These are phyloP conservation scores for Charadrius vociferus DNA, from an alignment of 2,113 vertebrate species.

Conservation along the genomic window DNA sequence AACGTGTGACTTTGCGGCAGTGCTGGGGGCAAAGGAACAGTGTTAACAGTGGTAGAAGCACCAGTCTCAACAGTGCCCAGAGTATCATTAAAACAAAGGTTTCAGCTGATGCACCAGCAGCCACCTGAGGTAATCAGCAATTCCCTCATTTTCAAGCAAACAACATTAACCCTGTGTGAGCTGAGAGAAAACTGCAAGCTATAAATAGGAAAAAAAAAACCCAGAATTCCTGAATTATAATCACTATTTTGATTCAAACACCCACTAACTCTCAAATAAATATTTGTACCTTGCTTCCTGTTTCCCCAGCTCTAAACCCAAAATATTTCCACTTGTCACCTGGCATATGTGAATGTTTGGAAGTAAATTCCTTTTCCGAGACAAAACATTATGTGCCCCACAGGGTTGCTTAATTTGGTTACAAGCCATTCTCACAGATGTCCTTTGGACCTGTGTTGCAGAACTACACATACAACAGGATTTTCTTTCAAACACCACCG, in stretches of 20 bases:
- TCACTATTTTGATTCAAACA: background rate
- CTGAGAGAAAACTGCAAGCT: background rate
- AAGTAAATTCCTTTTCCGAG: background rate
- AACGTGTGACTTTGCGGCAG: background rate
- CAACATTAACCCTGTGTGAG: background rate
- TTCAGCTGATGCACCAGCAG: background rate
- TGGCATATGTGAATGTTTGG: background rate
- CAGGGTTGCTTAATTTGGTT: background rate
- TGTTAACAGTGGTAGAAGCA: background rate
- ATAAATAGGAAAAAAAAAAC: background rate
- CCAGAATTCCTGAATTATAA: background rate
- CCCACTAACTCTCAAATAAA: background rate
- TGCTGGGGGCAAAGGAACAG: background rate
- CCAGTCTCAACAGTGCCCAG: background rate
- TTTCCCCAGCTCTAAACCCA: background rate
- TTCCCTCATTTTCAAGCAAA: background rate
- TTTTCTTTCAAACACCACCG: background rate
- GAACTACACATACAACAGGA: background rate
- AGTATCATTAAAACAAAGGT: background rate
- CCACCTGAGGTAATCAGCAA: background rate
- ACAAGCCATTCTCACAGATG: background rate
- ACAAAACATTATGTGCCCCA: conserved; percentile 6
- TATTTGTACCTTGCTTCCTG: background rate
- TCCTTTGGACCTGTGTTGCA: background rate
- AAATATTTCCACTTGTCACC: background rate